Evolutionary conservation across 2,113 vertebrate genomes (phyloP), one percentile per base, ranked within the genome.

Genomic region (Paedocypris sp.): DNA sequence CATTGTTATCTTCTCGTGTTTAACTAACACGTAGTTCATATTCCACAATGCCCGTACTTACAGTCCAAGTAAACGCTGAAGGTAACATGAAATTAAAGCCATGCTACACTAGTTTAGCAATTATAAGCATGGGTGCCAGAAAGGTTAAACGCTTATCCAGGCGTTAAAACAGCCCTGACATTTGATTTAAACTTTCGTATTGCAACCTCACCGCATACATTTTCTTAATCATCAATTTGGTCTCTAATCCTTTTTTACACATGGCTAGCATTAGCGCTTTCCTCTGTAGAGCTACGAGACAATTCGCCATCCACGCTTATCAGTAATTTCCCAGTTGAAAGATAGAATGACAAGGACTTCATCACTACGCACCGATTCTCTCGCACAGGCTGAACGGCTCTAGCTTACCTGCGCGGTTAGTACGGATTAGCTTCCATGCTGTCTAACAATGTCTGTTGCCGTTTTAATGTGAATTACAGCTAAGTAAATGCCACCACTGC

Each of bases 171-270:
- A 15, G 52, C 16, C 4, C 1, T 25, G 59, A 23, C 60, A 32
- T 62, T 31, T 32, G 35, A 62, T 43, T 29, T 23, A 9, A 42
- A 42, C 26, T 62, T 33, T 45, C 57, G 69, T 69, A 54, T 62
- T 68, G 41, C 36, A 25, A 52, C 66, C 42, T 33, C 28, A n/a
- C 20, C 0, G 6, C 52, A 65, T 57, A 41, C 20, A 49, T 72
- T 63, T 62, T 50, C 41, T 15, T 71, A 64, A 78, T 80, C 46
- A 59, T 31, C 67, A 52, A 59, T 73, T 71, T 74, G 64, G 47
- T 54, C 63, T 31, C 33, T 74, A 70, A 72, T 69, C 62, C 73
- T 22, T 9, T 0, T 5, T 25, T 6, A 51, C 25, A 18, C 46
- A 15, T 16, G 45, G 11, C n/a, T 62, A 26, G 31, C 63, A 75